Percentiles rank a stretch among this genome's conserved stretches.
Conservation (phyloP, 2,888 invertebrate species). For the Nesidiocoris tenuis region DNA sequence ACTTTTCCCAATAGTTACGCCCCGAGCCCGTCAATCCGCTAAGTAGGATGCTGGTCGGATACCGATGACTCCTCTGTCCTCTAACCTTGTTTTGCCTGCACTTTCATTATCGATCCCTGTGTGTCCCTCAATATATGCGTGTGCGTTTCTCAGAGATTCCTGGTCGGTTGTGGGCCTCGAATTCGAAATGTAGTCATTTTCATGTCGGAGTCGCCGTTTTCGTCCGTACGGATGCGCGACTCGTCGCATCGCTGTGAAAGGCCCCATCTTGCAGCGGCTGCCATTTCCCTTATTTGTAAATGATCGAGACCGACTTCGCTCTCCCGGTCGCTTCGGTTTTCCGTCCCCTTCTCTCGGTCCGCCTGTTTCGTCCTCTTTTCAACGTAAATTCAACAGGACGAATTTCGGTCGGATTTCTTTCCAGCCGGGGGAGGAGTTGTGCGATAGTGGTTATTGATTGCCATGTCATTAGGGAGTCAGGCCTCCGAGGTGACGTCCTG, state of each 20-base stretch:
- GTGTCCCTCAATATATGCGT: not conserved
- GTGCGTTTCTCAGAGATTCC: not conserved
- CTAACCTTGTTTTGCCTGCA: conserved; percentile 39
- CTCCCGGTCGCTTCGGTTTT: conserved; percentile 16
- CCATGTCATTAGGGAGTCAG: conserved; percentile 42
- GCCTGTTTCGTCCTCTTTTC: not conserved
- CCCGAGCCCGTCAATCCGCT: conserved; percentile 24
- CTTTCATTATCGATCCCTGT: conserved; percentile 26
- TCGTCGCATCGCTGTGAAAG: conserved; percentile 15
- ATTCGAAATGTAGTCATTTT: not conserved
- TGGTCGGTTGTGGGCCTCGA: not conserved
- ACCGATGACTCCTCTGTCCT: conserved; percentile 21
- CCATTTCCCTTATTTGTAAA: conserved; percentile 38
- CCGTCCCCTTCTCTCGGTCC: not conserved
- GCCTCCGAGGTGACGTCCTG: conserved; percentile 40
- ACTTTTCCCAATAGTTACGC: conserved; percentile 32
- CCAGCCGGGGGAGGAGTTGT: conserved; percentile 5
- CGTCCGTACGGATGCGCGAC: conserved; percentile 16
- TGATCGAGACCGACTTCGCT: conserved; percentile 21
- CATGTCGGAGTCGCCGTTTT: not conserved
- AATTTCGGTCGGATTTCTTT: not conserved
- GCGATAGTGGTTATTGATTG: conserved; percentile 42
- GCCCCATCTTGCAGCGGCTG: conserved; percentile 25
- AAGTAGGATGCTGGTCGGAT: conserved; percentile 33
- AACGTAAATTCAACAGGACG: not conserved